These are phyloP conservation scores for Chouioia cunea DNA, from an alignment of 2,888 invertebrate genomes.

Conservation along the genomic window DNA sequence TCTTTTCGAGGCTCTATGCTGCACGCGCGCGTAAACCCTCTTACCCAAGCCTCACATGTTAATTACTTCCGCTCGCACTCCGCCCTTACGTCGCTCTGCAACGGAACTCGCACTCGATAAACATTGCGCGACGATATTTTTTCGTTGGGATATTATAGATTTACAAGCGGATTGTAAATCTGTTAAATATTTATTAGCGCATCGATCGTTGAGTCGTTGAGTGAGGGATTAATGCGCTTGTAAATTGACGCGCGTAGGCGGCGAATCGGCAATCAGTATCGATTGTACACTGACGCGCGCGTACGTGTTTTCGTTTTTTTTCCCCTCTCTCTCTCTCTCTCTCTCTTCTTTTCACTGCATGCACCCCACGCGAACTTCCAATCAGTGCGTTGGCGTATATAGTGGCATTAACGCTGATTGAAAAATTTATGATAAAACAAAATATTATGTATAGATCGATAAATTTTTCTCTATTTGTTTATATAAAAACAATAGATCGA, in stretches of 20 bases:
- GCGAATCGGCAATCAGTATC: conserved; percentile 52
- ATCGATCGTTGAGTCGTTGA: background rate
- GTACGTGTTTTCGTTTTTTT: background rate
- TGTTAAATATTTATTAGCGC: conserved; percentile 23
- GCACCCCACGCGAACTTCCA: too few species aligned
- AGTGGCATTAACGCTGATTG: too few species aligned
- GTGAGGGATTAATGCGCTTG: conserved; percentile 19
- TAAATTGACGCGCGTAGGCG: background rate
- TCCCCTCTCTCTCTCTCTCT: background rate
- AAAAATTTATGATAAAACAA: too few species aligned
- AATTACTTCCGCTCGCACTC: conserved; percentile 46
- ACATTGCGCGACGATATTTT: conserved; percentile 14
- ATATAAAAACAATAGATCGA: too few species aligned
- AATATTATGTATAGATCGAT: too few species aligned
- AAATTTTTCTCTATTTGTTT: too few species aligned
- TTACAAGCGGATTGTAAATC: background rate
- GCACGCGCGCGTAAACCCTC: background rate
- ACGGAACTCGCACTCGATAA: conserved; percentile 35
- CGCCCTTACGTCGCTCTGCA: conserved; percentile 9
- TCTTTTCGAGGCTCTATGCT: conserved; percentile 14
- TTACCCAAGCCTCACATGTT: conserved; percentile 36
- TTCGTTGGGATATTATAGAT: conserved; percentile 13
- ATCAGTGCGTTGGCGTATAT: too few species aligned
- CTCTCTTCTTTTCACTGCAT: background rate
- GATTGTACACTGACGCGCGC: conserved; percentile 49